Percentiles rank a stretch among this genome's conserved stretches.
Conservation (phyloP, 2,888 invertebrate genomes). For the Noctua comes region DNA sequence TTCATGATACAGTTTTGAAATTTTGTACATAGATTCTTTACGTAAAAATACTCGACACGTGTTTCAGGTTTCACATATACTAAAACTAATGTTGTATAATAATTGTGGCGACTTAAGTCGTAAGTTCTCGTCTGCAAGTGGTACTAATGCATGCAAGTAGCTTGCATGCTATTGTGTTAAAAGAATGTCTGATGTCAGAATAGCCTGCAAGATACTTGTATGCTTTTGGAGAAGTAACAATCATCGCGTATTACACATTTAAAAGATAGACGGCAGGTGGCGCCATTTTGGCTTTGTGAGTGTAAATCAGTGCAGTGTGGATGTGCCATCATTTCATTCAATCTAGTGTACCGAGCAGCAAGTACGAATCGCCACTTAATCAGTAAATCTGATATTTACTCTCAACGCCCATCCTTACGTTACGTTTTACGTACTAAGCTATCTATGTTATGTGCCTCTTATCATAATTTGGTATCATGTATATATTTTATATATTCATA, state of each 20-base stretch:
- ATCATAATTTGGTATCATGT: conserved; percentile 64
- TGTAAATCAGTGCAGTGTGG: conserved; percentile 50
- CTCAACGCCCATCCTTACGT: conserved; percentile 44
- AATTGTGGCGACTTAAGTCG: conserved; percentile 15
- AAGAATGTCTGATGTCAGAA: background rate
- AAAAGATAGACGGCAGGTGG: conserved; percentile 9
- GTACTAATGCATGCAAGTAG: background rate
- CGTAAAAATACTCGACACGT: too few species aligned
- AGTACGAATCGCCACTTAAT: conserved; percentile 30
- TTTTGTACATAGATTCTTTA: too few species aligned
- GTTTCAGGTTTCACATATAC: too few species aligned
- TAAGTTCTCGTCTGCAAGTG: background rate
- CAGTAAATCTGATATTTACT: conserved; percentile 35
- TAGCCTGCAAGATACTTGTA: background rate
- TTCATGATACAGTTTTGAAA: too few species aligned
- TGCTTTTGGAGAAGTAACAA: background rate
- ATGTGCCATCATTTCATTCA: conserved; percentile 23
- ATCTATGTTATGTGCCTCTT: conserved; percentile 66
- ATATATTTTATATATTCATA: conserved; percentile 70
- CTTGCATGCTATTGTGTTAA: background rate
- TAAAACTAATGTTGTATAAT: too few species aligned
- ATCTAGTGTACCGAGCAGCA: conserved; percentile 23
- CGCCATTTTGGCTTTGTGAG: conserved; percentile 3
- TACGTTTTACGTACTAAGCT: conserved; percentile 67
- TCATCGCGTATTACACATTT: background rate